Evolutionary conservation across 2,888 invertebrate species (phyloP).

Genomic region (Crocallis elinguaria): DNA sequence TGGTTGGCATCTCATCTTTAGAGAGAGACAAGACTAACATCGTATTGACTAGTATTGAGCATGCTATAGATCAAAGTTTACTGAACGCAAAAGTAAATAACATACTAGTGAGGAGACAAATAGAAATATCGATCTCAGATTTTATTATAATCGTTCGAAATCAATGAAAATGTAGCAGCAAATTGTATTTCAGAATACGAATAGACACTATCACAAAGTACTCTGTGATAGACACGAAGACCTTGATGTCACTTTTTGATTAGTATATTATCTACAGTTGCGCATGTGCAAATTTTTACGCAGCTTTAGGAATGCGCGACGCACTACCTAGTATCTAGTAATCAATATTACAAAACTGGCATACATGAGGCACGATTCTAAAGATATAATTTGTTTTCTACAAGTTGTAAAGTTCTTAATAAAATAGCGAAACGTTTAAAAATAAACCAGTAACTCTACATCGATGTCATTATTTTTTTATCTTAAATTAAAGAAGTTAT

Average conservation of each 20-base stretch:
- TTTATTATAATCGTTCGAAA: neutral
- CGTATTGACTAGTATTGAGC: no score
- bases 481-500: no score
- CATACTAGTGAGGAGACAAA: neutral
- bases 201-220: no score
- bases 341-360: slow-evolving; percentile 54
- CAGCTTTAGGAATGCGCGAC: slow-evolving; percentile 59
- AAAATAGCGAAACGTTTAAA: no score
- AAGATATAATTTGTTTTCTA: slow-evolving; percentile 18
- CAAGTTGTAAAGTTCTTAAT: neutral
- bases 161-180: neutral
- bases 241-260: slow-evolving; percentile 9
- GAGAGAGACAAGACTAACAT: no score
- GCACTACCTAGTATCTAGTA: slow-evolving; percentile 38
- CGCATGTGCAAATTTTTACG: slow-evolving; percentile 57
- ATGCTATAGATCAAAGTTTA: neutral
- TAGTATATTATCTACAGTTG: slow-evolving; percentile 23
- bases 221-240: no score
- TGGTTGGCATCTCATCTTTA: no score
- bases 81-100: neutral
- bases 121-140: neutral
- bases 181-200: neutral
- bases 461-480: no score
- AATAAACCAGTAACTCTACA: no score
- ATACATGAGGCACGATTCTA: slow-evolving; percentile 40